Percentiles rank a stretch among this genome's conserved stretches.
These are phyloP conservation scores for Puntigrus tetrazona DNA, from an alignment of 2,113 vertebrate species.

Conservation along the genomic window DNA sequence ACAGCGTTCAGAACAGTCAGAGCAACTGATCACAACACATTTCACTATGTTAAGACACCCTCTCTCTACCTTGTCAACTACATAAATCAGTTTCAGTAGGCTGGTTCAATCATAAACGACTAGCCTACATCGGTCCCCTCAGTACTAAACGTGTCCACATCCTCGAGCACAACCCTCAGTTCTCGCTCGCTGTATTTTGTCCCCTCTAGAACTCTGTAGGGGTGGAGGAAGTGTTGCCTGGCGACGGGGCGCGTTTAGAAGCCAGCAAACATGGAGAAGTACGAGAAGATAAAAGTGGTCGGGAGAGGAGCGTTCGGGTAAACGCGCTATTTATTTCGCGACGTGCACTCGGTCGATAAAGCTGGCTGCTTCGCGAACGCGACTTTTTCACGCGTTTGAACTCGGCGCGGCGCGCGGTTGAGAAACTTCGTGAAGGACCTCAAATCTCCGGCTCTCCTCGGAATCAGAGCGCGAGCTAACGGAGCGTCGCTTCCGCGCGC, in stretches of 20 bases:
- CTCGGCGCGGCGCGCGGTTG: background rate
- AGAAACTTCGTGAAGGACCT: background rate
- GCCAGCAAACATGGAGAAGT: slow-evolving; percentile 88
- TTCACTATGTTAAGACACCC: background rate
- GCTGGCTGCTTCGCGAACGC: background rate
- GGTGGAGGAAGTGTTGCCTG: slow-evolving; percentile 73
- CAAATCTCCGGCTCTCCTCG: background rate
- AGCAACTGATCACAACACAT: background rate
- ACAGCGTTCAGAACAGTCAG: too few relatives aligned
- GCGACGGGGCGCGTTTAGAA: slow-evolving; percentile 70
- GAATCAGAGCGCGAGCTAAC: background rate
- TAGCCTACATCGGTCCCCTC: background rate
- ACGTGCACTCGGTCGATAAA: background rate
- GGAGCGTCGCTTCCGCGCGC: background rate
- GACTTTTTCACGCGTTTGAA: background rate
- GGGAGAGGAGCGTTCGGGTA: slow-evolving; percentile 98
- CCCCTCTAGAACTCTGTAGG: slow-evolving; percentile 61
- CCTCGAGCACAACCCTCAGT: background rate
- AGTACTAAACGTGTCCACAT: background rate
- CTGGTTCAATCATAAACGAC: background rate
- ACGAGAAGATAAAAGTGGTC: slow-evolving; percentile 95
- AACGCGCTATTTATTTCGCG: slow-evolving; percentile 42
- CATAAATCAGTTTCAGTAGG: too few relatives aligned
- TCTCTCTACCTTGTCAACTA: too few relatives aligned
- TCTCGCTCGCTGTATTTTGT: slow-evolving; percentile 54